Evolutionary conservation across 1,140 invertebrate genomes (phyloP).

Genomic region (Caenorhabditis briggsae): DNA sequence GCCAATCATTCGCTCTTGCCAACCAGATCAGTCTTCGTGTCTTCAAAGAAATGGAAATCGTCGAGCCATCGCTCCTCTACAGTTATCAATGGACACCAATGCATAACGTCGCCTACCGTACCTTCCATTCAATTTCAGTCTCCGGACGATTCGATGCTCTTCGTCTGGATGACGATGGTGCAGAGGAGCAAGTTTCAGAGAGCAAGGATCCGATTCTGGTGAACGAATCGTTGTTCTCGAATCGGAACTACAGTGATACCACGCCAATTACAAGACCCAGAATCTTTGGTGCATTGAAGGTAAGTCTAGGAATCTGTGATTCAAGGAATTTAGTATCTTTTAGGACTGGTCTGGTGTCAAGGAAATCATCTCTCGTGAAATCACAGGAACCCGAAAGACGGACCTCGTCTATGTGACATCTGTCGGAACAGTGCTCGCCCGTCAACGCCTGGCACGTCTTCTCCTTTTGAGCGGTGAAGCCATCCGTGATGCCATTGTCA

Average conservation of each 20-base stretch:
- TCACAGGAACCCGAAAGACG: background rate
- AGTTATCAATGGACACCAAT: constrained; percentile 38
- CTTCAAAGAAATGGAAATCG: background rate
- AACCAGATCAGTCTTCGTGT: constrained; percentile 6
- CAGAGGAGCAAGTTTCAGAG: constrained; percentile 15
- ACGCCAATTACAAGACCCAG: background rate
- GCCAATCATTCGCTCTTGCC: constrained; percentile 52
- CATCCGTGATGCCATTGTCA: constrained; percentile 17
- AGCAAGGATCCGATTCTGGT: constrained; percentile 59
- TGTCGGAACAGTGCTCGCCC: constrained; percentile 40
- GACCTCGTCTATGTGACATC: constrained; percentile 24
- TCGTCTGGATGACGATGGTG: background rate
- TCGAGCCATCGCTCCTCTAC: constrained; percentile 1
- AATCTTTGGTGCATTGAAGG: constrained; percentile 23
- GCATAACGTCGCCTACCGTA: constrained; percentile 57
- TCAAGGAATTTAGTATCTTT: too few species aligned
- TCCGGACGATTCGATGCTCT: constrained; percentile 61
- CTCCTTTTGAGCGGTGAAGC: constrained; percentile 14
- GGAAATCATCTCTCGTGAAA: background rate
- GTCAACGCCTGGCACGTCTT: constrained; percentile 45
- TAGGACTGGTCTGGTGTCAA: constrained; percentile 46
- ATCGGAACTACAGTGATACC: constrained; percentile 9
- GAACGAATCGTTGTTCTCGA: constrained; percentile 10
- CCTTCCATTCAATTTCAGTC: constrained; percentile 52
- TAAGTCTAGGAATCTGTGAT: too few species aligned